Evolutionary conservation across 2,113 vertebrate genomes (phyloP).

Genomic region (Danionella cerebrum): DNA sequence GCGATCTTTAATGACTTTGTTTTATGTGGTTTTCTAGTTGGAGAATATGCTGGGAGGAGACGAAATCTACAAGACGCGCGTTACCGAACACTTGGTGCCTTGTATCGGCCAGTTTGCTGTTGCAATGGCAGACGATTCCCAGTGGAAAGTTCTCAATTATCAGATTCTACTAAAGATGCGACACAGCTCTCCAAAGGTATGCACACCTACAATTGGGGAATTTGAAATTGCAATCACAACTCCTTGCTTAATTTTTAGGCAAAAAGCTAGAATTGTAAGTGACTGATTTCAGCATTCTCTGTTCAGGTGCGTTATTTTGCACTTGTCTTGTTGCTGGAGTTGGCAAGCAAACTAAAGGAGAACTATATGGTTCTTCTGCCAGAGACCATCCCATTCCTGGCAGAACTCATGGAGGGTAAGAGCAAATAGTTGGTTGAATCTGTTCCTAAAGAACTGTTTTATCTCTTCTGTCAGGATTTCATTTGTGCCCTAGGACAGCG

Average conservation of each 20-base stretch:
- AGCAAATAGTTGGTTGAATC: not conserved
- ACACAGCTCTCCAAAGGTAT: constrained; percentile 77
- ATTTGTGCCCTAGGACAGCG: no score
- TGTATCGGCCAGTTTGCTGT: constrained; percentile 87
- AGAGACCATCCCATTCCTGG: constrained; percentile 92
- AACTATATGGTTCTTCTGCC: constrained; percentile 90
- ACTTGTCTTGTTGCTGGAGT: constrained; percentile 73
- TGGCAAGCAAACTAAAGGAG: constrained; percentile 84
- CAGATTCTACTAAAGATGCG: constrained; percentile 87
- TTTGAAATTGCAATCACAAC: not conserved
- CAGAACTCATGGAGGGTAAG: constrained; percentile 96
- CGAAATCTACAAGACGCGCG: constrained; percentile 69
- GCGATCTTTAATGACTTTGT: not conserved
- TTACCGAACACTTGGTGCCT: constrained; percentile 74
- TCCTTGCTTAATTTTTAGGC: no score
- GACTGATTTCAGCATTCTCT: no score
- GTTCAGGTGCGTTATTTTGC: constrained; percentile 85
- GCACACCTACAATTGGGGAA: not conserved
- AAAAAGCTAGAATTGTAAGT: no score
- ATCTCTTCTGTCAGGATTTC: no score
- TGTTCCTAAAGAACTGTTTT: not conserved
- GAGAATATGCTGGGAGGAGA: constrained; percentile 82
- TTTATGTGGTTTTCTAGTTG: constrained; percentile 60
- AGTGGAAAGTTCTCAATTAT: constrained; percentile 93
- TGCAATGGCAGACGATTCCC: constrained; percentile 80